Conservation (phyloP, 2,113 vertebrate species). For the Halichoeres trimaculatus region DNA sequence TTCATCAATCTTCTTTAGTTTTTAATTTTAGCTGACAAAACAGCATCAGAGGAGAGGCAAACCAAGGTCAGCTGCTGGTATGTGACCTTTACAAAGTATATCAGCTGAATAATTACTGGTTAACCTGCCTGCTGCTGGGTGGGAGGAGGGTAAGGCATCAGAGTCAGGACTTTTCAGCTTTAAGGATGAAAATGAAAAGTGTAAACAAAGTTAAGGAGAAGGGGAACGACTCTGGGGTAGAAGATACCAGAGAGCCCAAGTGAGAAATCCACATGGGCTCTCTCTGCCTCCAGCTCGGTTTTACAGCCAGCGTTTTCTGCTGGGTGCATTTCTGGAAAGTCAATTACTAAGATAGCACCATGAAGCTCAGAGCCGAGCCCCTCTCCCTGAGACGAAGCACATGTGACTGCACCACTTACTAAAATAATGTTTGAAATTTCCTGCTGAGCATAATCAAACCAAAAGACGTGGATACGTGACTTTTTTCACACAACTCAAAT, state of each 20-base stretch:
- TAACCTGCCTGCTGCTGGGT: slow-evolving; percentile 38
- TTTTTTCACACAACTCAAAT: neutral
- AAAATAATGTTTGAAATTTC: neutral
- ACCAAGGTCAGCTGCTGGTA: slow-evolving; percentile 51
- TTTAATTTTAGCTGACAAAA: slow-evolving; percentile 30
- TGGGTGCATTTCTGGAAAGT: slow-evolving; percentile 53
- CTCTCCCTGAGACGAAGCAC: slow-evolving; percentile 10
- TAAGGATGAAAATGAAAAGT: too few species aligned
- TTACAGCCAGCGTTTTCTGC: slow-evolving; percentile 51
- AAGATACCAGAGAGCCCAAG: slow-evolving; percentile 14
- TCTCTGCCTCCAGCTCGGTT: slow-evolving; percentile 28
- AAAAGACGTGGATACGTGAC: neutral
- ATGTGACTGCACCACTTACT: neutral
- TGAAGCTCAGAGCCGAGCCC: slow-evolving; percentile 9
- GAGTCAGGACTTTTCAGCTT: neutral
- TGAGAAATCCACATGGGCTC: slow-evolving; percentile 46
- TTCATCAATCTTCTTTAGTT: neutral
- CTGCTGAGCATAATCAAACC: neutral
- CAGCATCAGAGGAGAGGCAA: slow-evolving; percentile 29
- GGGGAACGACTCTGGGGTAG: too few species aligned
- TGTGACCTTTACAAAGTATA: slow-evolving; percentile 64
- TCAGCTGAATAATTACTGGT: slow-evolving; percentile 57
- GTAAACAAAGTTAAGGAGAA: neutral
- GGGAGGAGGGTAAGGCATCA: slow-evolving; percentile 21
- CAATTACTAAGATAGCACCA: slow-evolving; percentile 39